Base-by-base conservation (phyloP, 53 echinoderm and acorn worm species). In the Actinopyga echinites region DNA sequence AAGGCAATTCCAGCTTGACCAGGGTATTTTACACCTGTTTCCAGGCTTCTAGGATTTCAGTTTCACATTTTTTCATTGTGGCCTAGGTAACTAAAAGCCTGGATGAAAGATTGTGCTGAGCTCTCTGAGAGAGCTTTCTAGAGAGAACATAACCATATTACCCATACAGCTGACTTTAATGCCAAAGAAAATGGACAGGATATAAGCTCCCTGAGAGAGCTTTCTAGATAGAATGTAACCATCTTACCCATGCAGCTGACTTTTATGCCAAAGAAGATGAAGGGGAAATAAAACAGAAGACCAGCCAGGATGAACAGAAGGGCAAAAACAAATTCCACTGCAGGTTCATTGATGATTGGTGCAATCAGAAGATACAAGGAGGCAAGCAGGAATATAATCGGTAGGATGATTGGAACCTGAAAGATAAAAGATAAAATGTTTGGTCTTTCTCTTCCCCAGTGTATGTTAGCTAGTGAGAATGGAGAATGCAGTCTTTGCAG, bases 251-350 rank as follows among this genome's bases (percentile, higher is more conserved):
- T 89, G 56, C 85, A 89, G 2, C 31, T 59, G 1, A 85, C 79
- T 25, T 60, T 57, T 44, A 85, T 54, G 42, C 74, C 80, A 54
- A 85, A 89, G 64, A 87, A 57, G 68, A 91, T 84, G 65, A 91
- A 91, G 0, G 91, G 91, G 33, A 84, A 83, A 19, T 91, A 91
- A 67, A 91, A 87, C 11, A 91, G 52, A 1, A 91, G 84, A 24
- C 91, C 91, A 26, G 91, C 91, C 28, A 87, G 12, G 84, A 91
- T 91, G 71, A 91, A 91, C 54, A 91, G 87, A 26, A 91, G 49
- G 9, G 91, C 91, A 56, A 87, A 91, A 23, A 91, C 40, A 74
- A 91, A 91, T 34, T 91, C 91, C 13, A 91, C 67, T 17, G 79
- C 64, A 37, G 91, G 91, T 56, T 87, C 79, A 28, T 91, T 71